These are phyloP conservation scores for Scartelaos histophorus DNA, from an alignment of 2,113 vertebrate genomes.

Conservation along the genomic window DNA sequence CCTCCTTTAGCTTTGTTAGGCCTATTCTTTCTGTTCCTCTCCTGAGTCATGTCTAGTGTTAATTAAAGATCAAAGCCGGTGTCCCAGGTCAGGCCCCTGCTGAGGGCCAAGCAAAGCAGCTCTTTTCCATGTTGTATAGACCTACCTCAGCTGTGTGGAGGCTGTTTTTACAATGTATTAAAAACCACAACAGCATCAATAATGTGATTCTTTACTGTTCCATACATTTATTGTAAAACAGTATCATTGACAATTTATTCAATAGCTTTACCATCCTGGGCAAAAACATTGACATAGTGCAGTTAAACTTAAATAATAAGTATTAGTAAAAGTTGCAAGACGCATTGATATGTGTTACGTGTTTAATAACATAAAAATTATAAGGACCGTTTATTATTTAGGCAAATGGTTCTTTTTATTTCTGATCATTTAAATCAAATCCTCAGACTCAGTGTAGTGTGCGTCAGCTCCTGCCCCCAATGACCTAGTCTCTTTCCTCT, in stretches of 20 bases:
- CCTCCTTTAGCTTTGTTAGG: constrained; percentile 10
- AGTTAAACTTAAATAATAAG: too few relatives aligned
- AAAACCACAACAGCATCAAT: neutral
- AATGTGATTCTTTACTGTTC: too few relatives aligned
- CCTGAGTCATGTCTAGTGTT: constrained; percentile 48
- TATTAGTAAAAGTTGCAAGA: too few relatives aligned
- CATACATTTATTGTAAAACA: too few relatives aligned
- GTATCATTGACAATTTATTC: neutral
- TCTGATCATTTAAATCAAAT: neutral
- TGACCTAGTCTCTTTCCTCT: constrained; percentile 35
- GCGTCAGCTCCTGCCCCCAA: constrained; percentile 26
- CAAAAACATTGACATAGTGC: too few relatives aligned
- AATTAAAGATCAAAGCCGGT: constrained; percentile 72
- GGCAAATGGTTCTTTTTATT: neutral
- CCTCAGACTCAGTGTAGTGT: neutral
- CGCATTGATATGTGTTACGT: too few relatives aligned
- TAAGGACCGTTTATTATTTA: neutral
- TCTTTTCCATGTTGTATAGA: constrained; percentile 39
- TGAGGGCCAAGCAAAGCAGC: constrained; percentile 50
- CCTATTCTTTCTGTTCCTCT: constrained; percentile 21
- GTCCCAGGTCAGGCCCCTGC: constrained; percentile 62
- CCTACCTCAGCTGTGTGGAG: constrained; percentile 15
- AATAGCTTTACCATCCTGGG: too few relatives aligned
- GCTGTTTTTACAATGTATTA: neutral
- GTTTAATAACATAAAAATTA: too few relatives aligned